These are phyloP conservation scores for Connochaetes taurinus DNA, from an alignment of 2,113 vertebrate species.

Conservation along the genomic window DNA sequence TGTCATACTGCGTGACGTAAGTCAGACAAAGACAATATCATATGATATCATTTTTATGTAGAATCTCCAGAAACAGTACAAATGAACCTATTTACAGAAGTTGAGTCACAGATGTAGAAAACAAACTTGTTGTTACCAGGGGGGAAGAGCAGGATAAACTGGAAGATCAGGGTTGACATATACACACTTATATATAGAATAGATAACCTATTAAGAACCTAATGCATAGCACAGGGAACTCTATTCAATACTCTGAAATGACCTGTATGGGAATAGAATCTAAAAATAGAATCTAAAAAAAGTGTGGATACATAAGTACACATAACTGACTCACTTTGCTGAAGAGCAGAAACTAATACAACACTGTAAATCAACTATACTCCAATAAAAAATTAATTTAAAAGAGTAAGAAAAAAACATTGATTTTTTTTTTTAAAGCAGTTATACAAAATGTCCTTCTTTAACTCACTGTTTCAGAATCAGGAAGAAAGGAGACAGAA, in stretches of 20 bases:
- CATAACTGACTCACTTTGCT: neutral
- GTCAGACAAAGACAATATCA: neutral
- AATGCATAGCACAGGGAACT: neutral
- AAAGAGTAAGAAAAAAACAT: neutral
- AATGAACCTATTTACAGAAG: neutral
- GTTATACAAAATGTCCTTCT: neutral
- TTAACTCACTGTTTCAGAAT: neutral
- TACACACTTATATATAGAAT: neutral
- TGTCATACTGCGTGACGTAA: neutral
- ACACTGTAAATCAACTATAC: neutral
- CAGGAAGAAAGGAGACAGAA: neutral
- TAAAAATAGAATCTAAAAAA: neutral
- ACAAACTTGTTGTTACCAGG: neutral
- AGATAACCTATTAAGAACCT: neutral
- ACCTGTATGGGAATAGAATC: neutral
- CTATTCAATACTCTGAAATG: neutral
- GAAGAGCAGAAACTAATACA: neutral
- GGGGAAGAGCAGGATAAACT: accelerated
- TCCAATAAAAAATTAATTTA: neutral
- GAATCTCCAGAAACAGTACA: neutral
- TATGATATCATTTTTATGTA: neutral
- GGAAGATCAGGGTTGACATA: neutral
- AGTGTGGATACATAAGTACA: neutral
- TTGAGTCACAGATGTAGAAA: neutral
- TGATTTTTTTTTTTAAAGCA: neutral